phyloP scores from a whole-genome alignment of 2,888 invertebrate species.

The Euplagia quadripunctaria region DNA sequence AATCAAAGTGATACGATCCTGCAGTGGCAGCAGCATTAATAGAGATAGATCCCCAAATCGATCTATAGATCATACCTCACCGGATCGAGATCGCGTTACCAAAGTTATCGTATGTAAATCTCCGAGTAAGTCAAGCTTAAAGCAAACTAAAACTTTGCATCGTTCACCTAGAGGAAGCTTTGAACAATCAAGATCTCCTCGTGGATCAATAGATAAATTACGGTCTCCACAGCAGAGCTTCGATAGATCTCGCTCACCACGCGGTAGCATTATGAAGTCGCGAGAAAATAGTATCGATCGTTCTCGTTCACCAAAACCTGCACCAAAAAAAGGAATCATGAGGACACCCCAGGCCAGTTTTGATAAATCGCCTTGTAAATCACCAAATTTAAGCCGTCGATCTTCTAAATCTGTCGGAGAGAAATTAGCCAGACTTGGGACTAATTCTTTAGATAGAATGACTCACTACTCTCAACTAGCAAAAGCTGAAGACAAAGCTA shows the following conservation, averaged over 20 bases:
- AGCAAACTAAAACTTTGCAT: conserved; percentile 76
- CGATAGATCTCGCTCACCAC: conserved; percentile 82
- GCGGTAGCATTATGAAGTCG: conserved; percentile 84
- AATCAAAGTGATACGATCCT: conserved; percentile 84
- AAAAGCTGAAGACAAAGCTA: conserved; percentile 84
- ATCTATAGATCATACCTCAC: conserved; percentile 67
- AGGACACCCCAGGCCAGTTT: conserved; percentile 84
- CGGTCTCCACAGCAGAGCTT: conserved; percentile 88
- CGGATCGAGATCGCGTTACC: conserved; percentile 81
- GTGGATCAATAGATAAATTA: conserved; percentile 87
- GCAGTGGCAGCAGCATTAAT: conserved; percentile 84
- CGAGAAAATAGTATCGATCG: conserved; percentile 81
- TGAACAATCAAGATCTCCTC: conserved; percentile 82
- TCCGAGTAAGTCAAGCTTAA: conserved; percentile 82
- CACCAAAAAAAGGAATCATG: conserved; percentile 85
- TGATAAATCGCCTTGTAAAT: conserved; percentile 82
- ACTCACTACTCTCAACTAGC: conserved; percentile 84
- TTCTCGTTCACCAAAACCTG: conserved; percentile 81
- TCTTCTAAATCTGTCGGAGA: conserved; percentile 80
- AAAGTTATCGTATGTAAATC: conserved; percentile 85
- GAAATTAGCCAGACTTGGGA: conserved; percentile 80
- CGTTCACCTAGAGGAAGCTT: conserved; percentile 87
- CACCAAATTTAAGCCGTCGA: conserved; percentile 80
- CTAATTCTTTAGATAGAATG: conserved; percentile 82
- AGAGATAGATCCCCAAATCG: conserved; percentile 81